A percentile compares a stretch with the other conserved stretches of the same genome.
Conservation (phyloP, 2,113 vertebrate genomes). For the Aegithalos caudatus region DNA sequence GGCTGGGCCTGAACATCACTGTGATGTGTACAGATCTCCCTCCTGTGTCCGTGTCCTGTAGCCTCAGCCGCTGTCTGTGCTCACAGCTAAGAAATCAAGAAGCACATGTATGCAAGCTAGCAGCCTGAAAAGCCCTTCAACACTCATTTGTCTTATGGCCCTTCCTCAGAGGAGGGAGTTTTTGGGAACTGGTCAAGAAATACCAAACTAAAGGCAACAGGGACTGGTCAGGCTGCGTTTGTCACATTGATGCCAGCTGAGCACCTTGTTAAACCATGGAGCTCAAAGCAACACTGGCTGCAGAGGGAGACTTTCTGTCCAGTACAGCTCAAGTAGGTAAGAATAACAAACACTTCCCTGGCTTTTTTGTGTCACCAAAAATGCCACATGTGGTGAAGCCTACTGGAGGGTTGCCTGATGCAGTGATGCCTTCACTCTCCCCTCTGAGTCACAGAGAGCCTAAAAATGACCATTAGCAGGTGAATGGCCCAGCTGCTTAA, state of each 20-base stretch:
- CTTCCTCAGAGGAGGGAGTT: slow-evolving; percentile 3
- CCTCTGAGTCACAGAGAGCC: background rate
- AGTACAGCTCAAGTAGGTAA: background rate
- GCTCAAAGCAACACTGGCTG: background rate
- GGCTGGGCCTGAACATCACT: slow-evolving; percentile 64
- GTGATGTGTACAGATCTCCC: slow-evolving; percentile 59
- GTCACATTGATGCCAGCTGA: background rate
- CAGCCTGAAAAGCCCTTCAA: background rate
- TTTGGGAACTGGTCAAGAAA: background rate
- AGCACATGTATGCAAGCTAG: background rate
- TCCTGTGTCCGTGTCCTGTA: slow-evolving; percentile 5
- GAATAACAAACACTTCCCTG: background rate
- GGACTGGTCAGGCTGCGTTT: background rate
- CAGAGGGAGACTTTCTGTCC: background rate
- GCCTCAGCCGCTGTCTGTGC: slow-evolving; percentile 9
- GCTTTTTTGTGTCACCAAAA: background rate
- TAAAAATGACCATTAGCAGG: background rate
- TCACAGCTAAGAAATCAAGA: slow-evolving; percentile 8
- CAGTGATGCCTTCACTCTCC: background rate
- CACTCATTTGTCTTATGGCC: background rate
- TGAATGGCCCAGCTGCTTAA: background rate
- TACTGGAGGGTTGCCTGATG: background rate
- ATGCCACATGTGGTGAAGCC: background rate
- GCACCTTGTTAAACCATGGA: background rate
- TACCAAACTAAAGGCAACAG: background rate